phyloP scores from a whole-genome alignment of 2,888 invertebrate genomes.

The Hemistola chrysoprasaria region DNA sequence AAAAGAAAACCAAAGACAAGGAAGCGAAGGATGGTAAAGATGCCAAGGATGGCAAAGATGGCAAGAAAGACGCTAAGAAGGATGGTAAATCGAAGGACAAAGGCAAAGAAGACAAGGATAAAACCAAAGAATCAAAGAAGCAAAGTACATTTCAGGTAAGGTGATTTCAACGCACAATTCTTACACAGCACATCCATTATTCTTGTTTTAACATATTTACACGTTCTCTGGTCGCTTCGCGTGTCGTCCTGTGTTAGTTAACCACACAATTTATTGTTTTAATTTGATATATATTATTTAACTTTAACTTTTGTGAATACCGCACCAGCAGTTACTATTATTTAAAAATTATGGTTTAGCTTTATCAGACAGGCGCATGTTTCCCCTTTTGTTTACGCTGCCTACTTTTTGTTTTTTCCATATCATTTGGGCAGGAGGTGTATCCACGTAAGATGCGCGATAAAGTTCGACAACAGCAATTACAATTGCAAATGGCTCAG shows the following conservation, averaged over 20 bases:
- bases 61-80: constrained; percentile 81
- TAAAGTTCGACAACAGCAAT: constrained; percentile 87
- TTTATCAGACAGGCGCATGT: constrained; percentile 70
- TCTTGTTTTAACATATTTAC: constrained; percentile 55
- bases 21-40: constrained; percentile 77
- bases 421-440: constrained; percentile 87
- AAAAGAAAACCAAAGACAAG: constrained; percentile 85
- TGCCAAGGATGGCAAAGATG: constrained; percentile 75
- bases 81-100: constrained; percentile 82
- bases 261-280: constrained; percentile 52
- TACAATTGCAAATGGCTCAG: constrained; percentile 83
- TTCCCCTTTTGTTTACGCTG: constrained; percentile 78
- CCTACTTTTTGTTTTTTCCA: constrained; percentile 81
- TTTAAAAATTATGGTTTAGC: constrained; percentile 45
- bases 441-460: constrained; percentile 92
- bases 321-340: constrained; percentile 46
- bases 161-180: constrained; percentile 28
- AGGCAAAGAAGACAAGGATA: constrained; percentile 84
- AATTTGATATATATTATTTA: constrained; percentile 47
- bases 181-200: constrained; percentile 73
- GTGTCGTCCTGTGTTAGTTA: constrained; percentile 68
- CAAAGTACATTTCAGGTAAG: constrained; percentile 86
- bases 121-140: constrained; percentile 83
- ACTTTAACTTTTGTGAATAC: constrained; percentile 49
- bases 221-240: constrained; percentile 58